Conservation (phyloP, 2,797 vertebrate species). For the Capromys pilorides region DNA sequence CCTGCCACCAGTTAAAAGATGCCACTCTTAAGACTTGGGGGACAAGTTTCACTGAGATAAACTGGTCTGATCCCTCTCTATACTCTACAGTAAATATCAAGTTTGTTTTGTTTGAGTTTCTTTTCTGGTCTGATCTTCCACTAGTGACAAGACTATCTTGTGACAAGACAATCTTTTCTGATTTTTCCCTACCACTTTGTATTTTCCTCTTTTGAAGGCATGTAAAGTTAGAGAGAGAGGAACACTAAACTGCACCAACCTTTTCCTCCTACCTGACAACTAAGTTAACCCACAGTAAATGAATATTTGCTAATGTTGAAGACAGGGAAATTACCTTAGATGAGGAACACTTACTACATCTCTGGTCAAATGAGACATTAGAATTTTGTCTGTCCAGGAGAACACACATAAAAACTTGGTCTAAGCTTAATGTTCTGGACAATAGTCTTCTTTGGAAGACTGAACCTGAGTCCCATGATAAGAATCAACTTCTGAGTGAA, state of each 20-base stretch:
- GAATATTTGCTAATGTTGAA: background rate
- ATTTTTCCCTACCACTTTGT: background rate
- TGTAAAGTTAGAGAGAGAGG: background rate
- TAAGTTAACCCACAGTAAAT: background rate
- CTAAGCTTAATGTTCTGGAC: background rate
- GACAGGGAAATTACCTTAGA: background rate
- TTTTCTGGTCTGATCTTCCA: background rate
- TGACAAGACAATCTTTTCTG: background rate
- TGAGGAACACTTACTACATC: background rate
- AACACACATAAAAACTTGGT: background rate
- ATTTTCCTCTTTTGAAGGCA: background rate
- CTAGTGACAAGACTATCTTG: background rate
- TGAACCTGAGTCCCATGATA: background rate
- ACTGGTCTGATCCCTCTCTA: background rate
- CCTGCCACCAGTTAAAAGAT: background rate
- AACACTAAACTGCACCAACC: background rate
- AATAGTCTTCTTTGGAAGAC: background rate
- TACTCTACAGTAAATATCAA: background rate
- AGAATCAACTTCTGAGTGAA: background rate
- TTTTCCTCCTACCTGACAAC: background rate
- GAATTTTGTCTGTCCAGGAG: background rate
- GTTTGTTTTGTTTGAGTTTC: background rate
- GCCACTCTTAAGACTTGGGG: background rate
- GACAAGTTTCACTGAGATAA: background rate
- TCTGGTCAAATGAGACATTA: background rate